Conservation (phyloP, 2,797 vertebrate genomes). For the Halcyon chelicuti region DNA sequence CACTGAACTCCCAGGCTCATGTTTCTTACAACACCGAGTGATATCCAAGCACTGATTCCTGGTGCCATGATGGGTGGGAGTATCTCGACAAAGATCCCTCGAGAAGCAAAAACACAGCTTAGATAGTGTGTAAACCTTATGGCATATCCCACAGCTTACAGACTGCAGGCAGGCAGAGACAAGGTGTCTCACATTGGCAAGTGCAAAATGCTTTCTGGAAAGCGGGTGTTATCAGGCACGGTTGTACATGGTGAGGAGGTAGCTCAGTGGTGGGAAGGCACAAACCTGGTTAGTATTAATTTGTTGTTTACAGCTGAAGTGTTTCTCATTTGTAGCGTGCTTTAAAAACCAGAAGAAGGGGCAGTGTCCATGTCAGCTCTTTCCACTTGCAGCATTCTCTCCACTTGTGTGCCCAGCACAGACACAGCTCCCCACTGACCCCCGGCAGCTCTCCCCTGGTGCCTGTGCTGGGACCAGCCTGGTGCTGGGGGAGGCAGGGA, state of each 20-base stretch:
- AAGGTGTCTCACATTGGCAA: not conserved
- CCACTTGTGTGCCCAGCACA: fast-evolving
- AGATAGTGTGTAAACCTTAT: not conserved
- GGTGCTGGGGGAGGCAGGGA: not conserved
- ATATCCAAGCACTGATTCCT: not conserved
- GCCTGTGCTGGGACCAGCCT: not conserved
- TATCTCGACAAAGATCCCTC: not conserved
- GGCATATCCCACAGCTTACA: not conserved
- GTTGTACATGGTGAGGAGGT: fast-evolving
- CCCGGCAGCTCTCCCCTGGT: not conserved
- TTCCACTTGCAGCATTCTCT: not conserved
- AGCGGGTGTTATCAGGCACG: not conserved
- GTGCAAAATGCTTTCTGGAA: not conserved
- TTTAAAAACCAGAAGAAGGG: not conserved
- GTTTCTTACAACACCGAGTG: not conserved
- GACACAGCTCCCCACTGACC: too few species aligned
- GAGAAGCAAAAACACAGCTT: not conserved
- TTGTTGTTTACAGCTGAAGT: not conserved
- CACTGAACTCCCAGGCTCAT: not conserved
- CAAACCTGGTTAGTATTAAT: not conserved
- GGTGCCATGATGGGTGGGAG: too few species aligned
- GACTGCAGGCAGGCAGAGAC: not conserved
- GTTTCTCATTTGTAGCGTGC: not conserved
- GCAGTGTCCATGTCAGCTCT: not conserved
- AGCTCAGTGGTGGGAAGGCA: not conserved